Evolutionary conservation across 2,797 vertebrate genomes (phyloP).

Genomic region (Trichosurus vulpecula): DNA sequence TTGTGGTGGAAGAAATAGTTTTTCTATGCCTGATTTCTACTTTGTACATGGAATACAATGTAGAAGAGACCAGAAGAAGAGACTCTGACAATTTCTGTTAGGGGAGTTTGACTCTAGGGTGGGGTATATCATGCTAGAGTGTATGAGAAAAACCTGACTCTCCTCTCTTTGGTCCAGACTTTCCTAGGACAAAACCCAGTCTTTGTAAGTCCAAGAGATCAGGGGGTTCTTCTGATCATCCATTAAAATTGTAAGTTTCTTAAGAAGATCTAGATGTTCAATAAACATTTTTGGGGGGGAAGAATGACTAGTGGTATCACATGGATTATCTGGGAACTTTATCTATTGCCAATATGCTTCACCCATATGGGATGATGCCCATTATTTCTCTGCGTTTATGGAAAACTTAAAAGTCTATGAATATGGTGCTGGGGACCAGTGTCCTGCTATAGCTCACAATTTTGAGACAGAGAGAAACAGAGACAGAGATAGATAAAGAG

Average conservation of each 20-base stretch:
- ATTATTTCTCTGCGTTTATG: background rate
- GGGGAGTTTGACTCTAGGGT: background rate
- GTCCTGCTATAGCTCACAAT: background rate
- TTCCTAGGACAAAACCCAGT: background rate
- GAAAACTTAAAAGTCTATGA: background rate
- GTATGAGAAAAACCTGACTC: background rate
- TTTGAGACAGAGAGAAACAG: background rate
- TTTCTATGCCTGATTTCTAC: background rate
- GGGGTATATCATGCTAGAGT: background rate
- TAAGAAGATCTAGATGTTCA: background rate
- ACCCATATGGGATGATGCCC: background rate
- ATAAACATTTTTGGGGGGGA: background rate
- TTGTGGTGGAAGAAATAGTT: background rate
- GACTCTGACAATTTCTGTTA: background rate
- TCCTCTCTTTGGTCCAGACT: background rate
- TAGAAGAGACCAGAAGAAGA: background rate
- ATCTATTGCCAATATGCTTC: background rate
- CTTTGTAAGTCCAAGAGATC: background rate
- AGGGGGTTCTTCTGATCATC: background rate
- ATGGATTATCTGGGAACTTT: background rate
- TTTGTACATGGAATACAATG: no score
- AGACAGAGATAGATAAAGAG: background rate
- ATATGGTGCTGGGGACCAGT: background rate
- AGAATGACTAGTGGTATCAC: background rate
- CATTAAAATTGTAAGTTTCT: background rate